Evolutionary conservation across 2,797 vertebrate genomes (phyloP).

Genomic region (Enteromius paludinosus): DNA sequence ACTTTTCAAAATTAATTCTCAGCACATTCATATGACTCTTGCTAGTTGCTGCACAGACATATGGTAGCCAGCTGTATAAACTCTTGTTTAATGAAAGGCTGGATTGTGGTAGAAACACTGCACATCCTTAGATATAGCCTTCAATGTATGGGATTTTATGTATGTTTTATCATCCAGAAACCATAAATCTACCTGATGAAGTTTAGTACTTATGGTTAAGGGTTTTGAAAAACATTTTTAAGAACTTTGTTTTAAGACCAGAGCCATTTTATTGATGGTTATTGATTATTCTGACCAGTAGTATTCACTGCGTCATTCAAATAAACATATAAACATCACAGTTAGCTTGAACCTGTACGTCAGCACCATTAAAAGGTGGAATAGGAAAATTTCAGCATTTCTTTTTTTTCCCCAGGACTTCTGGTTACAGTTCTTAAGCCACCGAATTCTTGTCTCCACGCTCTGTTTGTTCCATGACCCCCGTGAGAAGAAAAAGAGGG

Average conservation of each 20-base stretch:
- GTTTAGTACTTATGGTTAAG: not conserved
- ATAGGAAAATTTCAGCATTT: constrained; percentile 25
- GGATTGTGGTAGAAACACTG: constrained; percentile 7
- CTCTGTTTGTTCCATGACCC: constrained; percentile 40
- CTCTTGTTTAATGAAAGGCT: constrained; percentile 21
- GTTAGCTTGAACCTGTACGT: constrained; percentile 2
- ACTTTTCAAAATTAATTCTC: constrained; percentile 37
- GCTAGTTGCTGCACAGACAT: constrained; percentile 32
- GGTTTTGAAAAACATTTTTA: constrained; percentile 5
- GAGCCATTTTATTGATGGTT: not conserved
- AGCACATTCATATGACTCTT: constrained; percentile 27
- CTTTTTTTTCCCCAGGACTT: constrained; percentile 45
- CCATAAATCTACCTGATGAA: not conserved
- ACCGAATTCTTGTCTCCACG: constrained; percentile 31
- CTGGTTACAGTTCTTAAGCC: constrained; percentile 54
- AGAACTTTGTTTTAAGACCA: not conserved
- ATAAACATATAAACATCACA: not conserved
- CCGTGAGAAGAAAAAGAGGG: constrained; percentile 41
- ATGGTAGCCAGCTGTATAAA: constrained; percentile 54
- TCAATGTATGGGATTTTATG: constrained; percentile 3
- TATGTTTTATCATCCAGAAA: constrained; percentile 7
- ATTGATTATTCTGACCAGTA: not conserved
- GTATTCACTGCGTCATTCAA: constrained; percentile 6
- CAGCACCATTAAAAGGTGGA: not conserved
- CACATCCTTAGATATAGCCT: not conserved